Conservation (phyloP, 2,888 invertebrate species). For the Luperina testacea region DNA sequence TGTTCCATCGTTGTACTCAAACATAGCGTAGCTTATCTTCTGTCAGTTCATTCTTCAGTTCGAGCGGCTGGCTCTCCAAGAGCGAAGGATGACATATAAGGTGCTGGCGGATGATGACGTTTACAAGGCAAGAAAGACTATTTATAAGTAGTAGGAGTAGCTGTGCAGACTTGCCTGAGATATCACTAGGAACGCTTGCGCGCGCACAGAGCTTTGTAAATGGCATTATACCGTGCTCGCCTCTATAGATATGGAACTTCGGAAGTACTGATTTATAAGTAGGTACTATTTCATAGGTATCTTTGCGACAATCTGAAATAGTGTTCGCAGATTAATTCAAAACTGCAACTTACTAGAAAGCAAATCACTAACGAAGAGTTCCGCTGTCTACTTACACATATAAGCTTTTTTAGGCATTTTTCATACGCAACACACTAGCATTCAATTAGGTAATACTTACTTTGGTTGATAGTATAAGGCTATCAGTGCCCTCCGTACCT, state of each 20-base stretch:
- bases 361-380: background rate
- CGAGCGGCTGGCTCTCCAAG: slow-evolving; percentile 81
- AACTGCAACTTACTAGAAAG: slow-evolving; percentile 7
- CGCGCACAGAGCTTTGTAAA: slow-evolving; percentile 66
- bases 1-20: slow-evolving; percentile 33
- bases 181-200: slow-evolving; percentile 47
- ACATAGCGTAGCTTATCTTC: slow-evolving; percentile 59
- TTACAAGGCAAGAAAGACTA: slow-evolving; percentile 81
- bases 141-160: slow-evolving; percentile 61
- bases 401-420: slow-evolving; percentile 27
- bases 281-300: slow-evolving; percentile 13
- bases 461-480: background rate
- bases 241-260: slow-evolving; percentile 16
- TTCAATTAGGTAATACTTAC: slow-evolving; percentile 1
- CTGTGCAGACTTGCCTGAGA: slow-evolving; percentile 40
- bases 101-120: slow-evolving; percentile 78
- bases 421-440: slow-evolving; percentile 5
- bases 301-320: background rate
- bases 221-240: slow-evolving; percentile 47
- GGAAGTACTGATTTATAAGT: background rate
- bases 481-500: slow-evolving; percentile 12
- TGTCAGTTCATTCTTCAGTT: slow-evolving; percentile 83
- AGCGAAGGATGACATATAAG: slow-evolving; percentile 82
- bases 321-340: background rate
- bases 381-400: background rate